Evolutionary conservation across 2,113 vertebrate genomes (phyloP).

Genomic region (Lathamus discolor): DNA sequence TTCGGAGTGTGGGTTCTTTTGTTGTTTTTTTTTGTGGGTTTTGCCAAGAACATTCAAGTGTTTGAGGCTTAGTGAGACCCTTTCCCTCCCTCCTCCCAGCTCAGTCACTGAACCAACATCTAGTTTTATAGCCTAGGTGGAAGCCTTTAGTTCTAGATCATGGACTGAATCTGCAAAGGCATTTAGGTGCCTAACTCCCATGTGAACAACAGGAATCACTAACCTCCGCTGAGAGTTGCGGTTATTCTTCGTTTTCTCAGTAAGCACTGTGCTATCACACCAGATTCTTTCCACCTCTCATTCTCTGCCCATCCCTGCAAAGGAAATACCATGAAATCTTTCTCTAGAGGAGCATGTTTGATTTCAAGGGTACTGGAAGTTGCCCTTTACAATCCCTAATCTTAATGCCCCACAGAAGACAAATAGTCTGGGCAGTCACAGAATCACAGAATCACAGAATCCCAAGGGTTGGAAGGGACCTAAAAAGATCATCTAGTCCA

Average conservation of each 20-base stretch:
- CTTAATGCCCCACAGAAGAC: not conserved
- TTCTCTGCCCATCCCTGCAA: not conserved
- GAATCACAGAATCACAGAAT: no score
- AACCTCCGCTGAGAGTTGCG: not conserved
- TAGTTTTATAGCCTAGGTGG: not conserved
- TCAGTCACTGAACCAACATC: not conserved
- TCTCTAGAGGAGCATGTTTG: not conserved
- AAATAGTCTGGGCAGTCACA: not conserved
- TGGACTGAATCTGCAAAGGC: not conserved
- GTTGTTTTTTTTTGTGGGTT: not conserved
- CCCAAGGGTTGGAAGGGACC: no score
- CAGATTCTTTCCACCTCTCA: not conserved
- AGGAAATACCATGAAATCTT: not conserved
- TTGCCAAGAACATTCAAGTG: not conserved
- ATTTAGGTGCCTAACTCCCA: not conserved
- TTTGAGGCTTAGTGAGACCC: not conserved
- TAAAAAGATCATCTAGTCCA: no score
- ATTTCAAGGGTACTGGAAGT: not conserved
- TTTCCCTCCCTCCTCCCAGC: not conserved
- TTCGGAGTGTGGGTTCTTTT: not conserved
- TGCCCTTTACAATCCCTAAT: not conserved
- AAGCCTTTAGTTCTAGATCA: not conserved
- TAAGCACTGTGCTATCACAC: not conserved
- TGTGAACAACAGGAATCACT: not conserved
- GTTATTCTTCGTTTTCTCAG: not conserved